Conservation (phyloP, 2,888 invertebrate species). For the Eremobia ochroleuca region DNA sequence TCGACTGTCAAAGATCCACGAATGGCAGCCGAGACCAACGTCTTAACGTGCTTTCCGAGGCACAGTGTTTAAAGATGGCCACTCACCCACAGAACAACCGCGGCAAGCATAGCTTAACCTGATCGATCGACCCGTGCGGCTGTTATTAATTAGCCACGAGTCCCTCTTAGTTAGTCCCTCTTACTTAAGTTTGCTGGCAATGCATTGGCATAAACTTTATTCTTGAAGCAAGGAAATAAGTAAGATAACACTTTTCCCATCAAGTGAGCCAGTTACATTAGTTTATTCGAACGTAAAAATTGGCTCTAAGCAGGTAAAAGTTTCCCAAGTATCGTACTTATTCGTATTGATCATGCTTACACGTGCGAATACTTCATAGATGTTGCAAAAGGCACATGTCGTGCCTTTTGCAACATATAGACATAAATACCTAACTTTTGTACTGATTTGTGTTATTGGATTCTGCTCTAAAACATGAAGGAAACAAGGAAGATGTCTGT, state of each 20-base stretch:
- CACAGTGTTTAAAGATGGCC: too few relatives aligned
- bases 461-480: not conserved
- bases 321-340: conserved; percentile 6
- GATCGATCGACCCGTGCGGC: too few relatives aligned
- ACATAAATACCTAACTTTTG: not conserved
- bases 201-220: not conserved
- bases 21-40: too few relatives aligned
- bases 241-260: not conserved
- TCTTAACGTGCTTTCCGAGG: too few relatives aligned
- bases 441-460: not conserved
- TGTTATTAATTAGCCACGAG: too few relatives aligned
- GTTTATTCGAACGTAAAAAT: not conserved
- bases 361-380: conserved; percentile 13
- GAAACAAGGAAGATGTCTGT: not conserved
- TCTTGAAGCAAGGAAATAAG: not conserved
- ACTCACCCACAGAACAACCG: too few relatives aligned
- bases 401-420: not conserved
- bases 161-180: too few relatives aligned
- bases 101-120: too few relatives aligned
- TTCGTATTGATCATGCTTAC: conserved; percentile 11
- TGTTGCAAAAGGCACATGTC: too few relatives aligned
- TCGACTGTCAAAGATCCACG: too few relatives aligned
- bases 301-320: conserved; percentile 4
- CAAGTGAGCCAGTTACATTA: not conserved
- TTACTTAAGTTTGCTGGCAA: too few relatives aligned